Evolutionary conservation across 2,113 vertebrate genomes (phyloP).

Genomic region (Lepisosteus osseus): DNA sequence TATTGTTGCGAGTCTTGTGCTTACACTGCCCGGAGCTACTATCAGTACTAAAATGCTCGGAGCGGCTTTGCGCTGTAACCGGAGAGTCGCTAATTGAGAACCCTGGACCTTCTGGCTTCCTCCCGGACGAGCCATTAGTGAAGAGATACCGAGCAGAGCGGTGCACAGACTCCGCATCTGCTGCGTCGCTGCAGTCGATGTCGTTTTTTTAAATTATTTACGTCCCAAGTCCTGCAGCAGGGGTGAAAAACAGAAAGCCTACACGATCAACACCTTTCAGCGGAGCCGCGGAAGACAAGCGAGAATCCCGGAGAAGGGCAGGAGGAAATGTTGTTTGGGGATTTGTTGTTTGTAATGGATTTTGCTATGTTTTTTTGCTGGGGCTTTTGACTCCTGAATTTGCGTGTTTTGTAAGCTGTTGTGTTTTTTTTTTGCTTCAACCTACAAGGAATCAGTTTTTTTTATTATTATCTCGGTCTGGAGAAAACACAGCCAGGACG

Average conservation of each 20-base stretch:
- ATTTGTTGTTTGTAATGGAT: too few species aligned
- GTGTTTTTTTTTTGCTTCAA: too few species aligned
- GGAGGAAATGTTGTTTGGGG: too few species aligned
- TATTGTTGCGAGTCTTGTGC: conserved; percentile 65
- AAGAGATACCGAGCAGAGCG: neutral
- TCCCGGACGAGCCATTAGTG: conserved; percentile 19
- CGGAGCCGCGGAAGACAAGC: neutral
- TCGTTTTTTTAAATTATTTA: conserved; percentile 13
- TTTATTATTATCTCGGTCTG: neutral
- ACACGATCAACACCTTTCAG: conserved; percentile 8
- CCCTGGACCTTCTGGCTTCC: conserved; percentile 18
- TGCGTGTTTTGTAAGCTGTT: too few species aligned
- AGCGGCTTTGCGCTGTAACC: conserved; percentile 11
- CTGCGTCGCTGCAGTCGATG: conserved; percentile 12
- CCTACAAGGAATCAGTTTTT: too few species aligned
- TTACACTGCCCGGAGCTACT: conserved; percentile 41
- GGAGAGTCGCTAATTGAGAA: conserved; percentile 26
- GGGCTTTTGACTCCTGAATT: too few species aligned
- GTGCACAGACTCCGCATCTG: conserved; percentile 3
- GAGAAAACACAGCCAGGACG: conserved; percentile 20
- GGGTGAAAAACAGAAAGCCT: neutral
- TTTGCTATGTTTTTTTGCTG: too few species aligned
- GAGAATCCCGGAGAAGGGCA: too few species aligned
- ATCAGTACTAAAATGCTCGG: conserved; percentile 28
- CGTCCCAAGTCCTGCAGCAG: neutral